A percentile compares a stretch with the other conserved stretches of the same genome.
phyloP scores from a whole-genome alignment of 2,113 vertebrate genomes.

The Upupa epops region DNA sequence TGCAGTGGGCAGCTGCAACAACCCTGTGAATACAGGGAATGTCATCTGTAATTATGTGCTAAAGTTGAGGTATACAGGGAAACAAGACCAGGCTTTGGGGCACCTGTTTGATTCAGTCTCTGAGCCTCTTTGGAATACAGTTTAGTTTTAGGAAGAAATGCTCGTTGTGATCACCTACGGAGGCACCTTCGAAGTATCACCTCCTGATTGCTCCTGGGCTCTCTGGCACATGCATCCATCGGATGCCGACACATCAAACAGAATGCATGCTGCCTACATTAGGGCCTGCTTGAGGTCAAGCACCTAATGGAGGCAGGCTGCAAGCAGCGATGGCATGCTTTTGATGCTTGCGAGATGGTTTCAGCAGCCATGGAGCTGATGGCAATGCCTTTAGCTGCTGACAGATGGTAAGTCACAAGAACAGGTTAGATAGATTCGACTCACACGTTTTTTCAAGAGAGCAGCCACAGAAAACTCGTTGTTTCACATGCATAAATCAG shows the following conservation, averaged over 20 bases:
- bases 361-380: not conserved
- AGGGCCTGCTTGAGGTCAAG: not conserved
- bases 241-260: not conserved
- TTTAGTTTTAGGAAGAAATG: not conserved
- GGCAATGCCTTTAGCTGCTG: not conserved
- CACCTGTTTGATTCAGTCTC: not conserved
- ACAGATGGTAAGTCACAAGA: not conserved
- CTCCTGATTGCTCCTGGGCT: not conserved
- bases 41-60: not conserved
- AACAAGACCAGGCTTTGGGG: not conserved
- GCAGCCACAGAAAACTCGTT: not conserved
- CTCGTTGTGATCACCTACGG: not conserved
- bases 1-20: not conserved
- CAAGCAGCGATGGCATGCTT: not conserved
- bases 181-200: not conserved
- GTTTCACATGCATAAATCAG: not conserved
- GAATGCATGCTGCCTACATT: not conserved
- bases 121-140: not conserved
- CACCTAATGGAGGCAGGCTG: not conserved
- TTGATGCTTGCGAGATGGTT: not conserved
- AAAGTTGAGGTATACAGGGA: not conserved
- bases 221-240: not conserved
- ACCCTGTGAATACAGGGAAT: not conserved
- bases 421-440: not conserved
- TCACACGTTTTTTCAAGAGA: conserved; percentile 9